phyloP scores from a whole-genome alignment of 1,140 invertebrate genomes.

The Rhynchophorus ferrugineus region DNA sequence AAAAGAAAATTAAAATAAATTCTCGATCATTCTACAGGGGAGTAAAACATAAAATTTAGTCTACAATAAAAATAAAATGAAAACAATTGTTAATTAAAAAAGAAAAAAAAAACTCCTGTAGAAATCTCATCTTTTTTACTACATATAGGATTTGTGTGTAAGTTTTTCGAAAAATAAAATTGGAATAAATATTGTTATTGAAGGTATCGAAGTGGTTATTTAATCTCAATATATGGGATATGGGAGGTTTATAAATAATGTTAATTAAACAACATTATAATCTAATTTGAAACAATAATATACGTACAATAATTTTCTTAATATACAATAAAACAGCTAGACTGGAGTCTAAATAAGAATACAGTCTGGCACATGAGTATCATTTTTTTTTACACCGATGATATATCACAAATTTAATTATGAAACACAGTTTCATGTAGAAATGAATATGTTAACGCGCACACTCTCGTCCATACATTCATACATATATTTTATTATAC shows the following conservation, averaged over 20 bases:
- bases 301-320: conserved; percentile 14
- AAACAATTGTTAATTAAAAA: too few relatives aligned
- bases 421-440: conserved; percentile 26
- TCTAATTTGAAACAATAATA: conserved; percentile 19
- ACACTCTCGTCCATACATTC: conserved; percentile 7
- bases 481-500: conserved; percentile 11
- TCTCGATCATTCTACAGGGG: too few relatives aligned
- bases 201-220: background rate
- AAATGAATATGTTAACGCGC: conserved; percentile 21
- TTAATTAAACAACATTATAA: conserved; percentile 18
- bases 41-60: too few relatives aligned
- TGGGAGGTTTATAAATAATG: conserved; percentile 15
- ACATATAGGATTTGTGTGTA: too few relatives aligned
- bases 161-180: too few relatives aligned
- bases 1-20: too few relatives aligned
- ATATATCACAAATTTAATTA: conserved; percentile 22
- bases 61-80: too few relatives aligned
- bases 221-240: conserved; percentile 14
- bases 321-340: conserved; percentile 27
- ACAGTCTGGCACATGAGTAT: conserved; percentile 38
- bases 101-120: too few relatives aligned
- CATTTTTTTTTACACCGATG: conserved; percentile 23
- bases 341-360: conserved; percentile 17
- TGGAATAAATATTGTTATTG: background rate
- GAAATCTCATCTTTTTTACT: too few relatives aligned